Conservation (phyloP, 2,797 vertebrate species). For the Sebastes elongatus region DNA sequence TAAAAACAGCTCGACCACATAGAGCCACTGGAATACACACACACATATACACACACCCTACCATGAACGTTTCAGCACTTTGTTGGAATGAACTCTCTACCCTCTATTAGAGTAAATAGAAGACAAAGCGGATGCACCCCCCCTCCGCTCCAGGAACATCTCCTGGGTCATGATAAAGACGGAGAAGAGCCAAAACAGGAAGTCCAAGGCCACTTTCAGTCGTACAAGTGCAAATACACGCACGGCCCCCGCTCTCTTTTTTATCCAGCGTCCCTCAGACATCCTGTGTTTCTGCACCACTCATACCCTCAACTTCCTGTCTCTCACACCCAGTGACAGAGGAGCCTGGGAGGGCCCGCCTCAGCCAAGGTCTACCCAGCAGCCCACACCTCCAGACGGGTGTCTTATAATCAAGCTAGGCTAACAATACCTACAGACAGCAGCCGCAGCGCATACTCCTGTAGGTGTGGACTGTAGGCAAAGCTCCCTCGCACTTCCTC, state of each 20-base stretch:
- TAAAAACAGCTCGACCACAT: constrained; percentile 64
- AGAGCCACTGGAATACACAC: constrained; percentile 38
- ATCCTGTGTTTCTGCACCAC: constrained; percentile 63
- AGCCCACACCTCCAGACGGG: constrained; percentile 32
- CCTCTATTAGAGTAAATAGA: constrained; percentile 38
- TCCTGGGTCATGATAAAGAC: constrained; percentile 51
- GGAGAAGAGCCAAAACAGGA: constrained; percentile 54
- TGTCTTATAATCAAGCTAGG: constrained; percentile 48
- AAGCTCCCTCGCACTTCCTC: constrained; percentile 54
- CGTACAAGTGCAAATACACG: background rate
- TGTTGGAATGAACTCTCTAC: constrained; percentile 47
- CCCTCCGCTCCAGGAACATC: background rate
- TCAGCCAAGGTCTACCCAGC: constrained; percentile 51
- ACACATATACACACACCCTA: background rate
- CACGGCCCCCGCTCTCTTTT: background rate
- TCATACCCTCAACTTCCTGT: constrained; percentile 61
- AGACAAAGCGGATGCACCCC: constrained; percentile 36
- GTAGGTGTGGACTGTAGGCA: constrained; percentile 45
- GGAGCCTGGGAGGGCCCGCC: constrained; percentile 12
- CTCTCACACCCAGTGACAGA: constrained; percentile 51
- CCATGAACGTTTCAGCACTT: constrained; percentile 28
- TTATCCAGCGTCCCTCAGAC: constrained; percentile 46
- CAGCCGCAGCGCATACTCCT: background rate
- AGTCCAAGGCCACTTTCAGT: constrained; percentile 41
- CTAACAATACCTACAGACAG: constrained; percentile 58